Conservation (phyloP, 2,888 invertebrate genomes). For the Prosopocoilus inquinatus region DNA sequence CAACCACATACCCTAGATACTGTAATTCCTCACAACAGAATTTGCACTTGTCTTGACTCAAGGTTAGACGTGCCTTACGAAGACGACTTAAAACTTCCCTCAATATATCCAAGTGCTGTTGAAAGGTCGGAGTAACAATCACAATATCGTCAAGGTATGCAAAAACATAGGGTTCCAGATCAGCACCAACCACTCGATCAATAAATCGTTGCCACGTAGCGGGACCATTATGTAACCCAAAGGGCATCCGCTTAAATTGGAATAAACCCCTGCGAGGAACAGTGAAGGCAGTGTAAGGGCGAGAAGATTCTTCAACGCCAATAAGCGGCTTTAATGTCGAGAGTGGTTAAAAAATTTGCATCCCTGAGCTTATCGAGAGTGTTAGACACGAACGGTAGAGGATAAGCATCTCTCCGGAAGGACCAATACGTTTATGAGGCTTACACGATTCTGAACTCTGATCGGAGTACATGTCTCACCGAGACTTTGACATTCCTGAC, state of each 20-base stretch:
- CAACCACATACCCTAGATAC: slow-evolving; percentile 37
- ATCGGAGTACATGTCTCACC: too few relatives aligned
- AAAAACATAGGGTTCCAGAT: too few relatives aligned
- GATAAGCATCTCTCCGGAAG: slow-evolving; percentile 16
- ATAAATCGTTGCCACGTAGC: too few relatives aligned
- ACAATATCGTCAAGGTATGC: neutral
- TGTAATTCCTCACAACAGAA: slow-evolving; percentile 28
- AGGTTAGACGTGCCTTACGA: too few relatives aligned
- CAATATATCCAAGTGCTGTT: too few relatives aligned
- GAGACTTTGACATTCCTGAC: too few relatives aligned
- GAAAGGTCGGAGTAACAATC: slow-evolving; percentile 4
- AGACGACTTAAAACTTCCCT: too few relatives aligned
- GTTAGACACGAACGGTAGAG: neutral
- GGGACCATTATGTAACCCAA: too few relatives aligned
- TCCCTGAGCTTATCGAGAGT: slow-evolving; percentile 27
- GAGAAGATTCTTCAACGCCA: slow-evolving; percentile 32
- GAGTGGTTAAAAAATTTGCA: slow-evolving; percentile 27
- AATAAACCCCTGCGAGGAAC: slow-evolving; percentile 32
- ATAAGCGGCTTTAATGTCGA: slow-evolving; percentile 29
- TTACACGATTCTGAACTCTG: too few relatives aligned
- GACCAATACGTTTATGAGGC: too few relatives aligned
- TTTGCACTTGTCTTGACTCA: slow-evolving; percentile 31
- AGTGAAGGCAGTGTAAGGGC: slow-evolving; percentile 37
- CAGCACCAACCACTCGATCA: too few relatives aligned
- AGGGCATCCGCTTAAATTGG: slow-evolving; percentile 22